Conservation (phyloP, 1,140 invertebrate species). For the Linepithema humile region DNA sequence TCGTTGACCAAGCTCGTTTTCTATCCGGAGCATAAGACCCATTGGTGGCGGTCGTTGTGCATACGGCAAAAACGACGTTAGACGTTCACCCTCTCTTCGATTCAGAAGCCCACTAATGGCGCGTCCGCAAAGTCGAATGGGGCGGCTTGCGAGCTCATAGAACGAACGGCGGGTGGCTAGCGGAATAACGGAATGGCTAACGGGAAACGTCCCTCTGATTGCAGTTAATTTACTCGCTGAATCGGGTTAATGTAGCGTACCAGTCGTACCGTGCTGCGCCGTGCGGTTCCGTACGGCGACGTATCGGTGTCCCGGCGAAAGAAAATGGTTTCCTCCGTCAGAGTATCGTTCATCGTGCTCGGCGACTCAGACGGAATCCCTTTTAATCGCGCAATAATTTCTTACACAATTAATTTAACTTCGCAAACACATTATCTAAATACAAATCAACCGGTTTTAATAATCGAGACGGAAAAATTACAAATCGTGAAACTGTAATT, state of each 20-base stretch:
- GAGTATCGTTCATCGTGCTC: constrained; percentile 18
- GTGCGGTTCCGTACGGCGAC: constrained; percentile 59
- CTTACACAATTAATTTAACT: neutral
- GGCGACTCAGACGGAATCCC: neutral
- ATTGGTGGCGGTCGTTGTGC: constrained; percentile 55
- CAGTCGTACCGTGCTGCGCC: constrained; percentile 65
- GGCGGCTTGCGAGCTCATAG: constrained; percentile 65
- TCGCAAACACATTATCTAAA: neutral
- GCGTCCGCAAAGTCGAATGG: constrained; percentile 51
- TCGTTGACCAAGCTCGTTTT: constrained; percentile 54
- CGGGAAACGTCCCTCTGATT: constrained; percentile 80
- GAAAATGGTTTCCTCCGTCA: constrained; percentile 34
- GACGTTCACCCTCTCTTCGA: constrained; percentile 47
- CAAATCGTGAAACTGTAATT: neutral
- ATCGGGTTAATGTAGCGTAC: constrained; percentile 84
- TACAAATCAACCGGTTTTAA: neutral
- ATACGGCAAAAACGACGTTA: constrained; percentile 69
- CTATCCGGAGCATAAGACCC: constrained; percentile 29
- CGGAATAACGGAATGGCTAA: constrained; percentile 78
- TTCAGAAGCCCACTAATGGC: constrained; percentile 61
- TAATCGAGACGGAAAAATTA: neutral
- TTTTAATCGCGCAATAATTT: constrained; percentile 33
- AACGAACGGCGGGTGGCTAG: constrained; percentile 70
- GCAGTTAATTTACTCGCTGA: constrained; percentile 83
- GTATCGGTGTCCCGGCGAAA: constrained; percentile 60